Percentiles rank a stretch among this genome's conserved stretches.
Conservation (phyloP, 2,888 invertebrate genomes). For the Euspilapteryx auroguttella region DNA sequence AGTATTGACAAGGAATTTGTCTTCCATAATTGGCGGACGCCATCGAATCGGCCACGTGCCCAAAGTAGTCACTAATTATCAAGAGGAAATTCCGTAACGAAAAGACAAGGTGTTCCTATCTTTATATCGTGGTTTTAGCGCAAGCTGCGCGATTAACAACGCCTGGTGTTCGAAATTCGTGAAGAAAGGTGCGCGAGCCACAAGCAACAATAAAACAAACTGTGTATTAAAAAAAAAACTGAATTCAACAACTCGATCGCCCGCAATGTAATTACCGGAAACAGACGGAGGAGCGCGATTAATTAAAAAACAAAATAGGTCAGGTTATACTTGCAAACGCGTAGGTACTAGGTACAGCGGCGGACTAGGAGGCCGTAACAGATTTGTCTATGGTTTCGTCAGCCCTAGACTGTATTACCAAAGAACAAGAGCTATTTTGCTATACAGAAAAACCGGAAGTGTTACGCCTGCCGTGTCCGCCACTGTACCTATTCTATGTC, state of each 20-base stretch:
- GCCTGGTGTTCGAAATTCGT: conserved; percentile 40
- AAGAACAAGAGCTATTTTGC: too few relatives aligned
- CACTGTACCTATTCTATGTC: too few relatives aligned
- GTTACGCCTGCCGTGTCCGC: too few relatives aligned
- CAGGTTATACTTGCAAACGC: conserved; percentile 29
- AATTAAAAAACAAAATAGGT: conserved; percentile 45
- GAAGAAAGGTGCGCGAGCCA: conserved; percentile 30
- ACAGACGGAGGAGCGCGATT: conserved; percentile 20
- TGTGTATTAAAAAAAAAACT: conserved; percentile 17
- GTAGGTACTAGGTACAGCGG: conserved; percentile 13
- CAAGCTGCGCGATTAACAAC: conserved; percentile 17
- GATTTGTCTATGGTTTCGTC: too few relatives aligned
- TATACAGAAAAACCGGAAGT: too few relatives aligned
- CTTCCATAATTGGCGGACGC: too few relatives aligned
- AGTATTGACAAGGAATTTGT: too few relatives aligned
- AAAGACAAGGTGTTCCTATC: conserved; percentile 47
- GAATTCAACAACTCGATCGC: conserved; percentile 21
- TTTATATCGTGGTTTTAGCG: conserved; percentile 15
- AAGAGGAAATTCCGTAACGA: conserved; percentile 40
- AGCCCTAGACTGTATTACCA: too few relatives aligned
- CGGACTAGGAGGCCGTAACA: too few relatives aligned
- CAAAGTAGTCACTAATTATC: conserved; percentile 20
- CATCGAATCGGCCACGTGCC: conserved; percentile 3
- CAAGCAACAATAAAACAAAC: conserved; percentile 20
- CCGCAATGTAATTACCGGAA: conserved; percentile 36